These are phyloP conservation scores for Callipepla californica DNA, from an alignment of 2,113 vertebrate genomes.

Conservation along the genomic window DNA sequence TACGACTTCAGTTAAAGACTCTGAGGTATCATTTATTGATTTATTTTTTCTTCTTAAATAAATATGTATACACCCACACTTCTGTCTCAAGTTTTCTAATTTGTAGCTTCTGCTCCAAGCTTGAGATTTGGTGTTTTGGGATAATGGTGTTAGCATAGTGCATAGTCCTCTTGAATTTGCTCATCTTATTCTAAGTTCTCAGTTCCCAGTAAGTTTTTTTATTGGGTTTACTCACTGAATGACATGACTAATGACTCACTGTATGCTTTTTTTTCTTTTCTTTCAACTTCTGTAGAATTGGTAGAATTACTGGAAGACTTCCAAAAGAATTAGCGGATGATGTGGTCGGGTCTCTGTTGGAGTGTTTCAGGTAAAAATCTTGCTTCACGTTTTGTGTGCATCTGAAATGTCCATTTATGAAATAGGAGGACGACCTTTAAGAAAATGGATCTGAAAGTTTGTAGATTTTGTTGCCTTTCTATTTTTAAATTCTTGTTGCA, in stretches of 20 bases:
- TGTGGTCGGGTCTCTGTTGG: conserved; percentile 93
- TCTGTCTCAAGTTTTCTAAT: background rate
- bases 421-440: background rate
- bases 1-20: background rate
- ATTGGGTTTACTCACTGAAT: background rate
- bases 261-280: background rate
- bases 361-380: conserved; percentile 89
- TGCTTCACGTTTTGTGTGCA: background rate
- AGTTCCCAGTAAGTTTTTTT: background rate
- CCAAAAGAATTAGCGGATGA: conserved; percentile 94
- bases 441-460: background rate
- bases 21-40: background rate
- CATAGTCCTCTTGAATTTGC: background rate
- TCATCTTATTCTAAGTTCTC: background rate
- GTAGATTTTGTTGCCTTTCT: background rate
- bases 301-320: conserved; percentile 92
- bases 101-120: background rate
- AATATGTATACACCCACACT: background rate
- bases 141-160: background rate
- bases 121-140: background rate
- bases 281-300: conserved; percentile 81
- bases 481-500: background rate
- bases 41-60: background rate
- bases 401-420: background rate
- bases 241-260: background rate